These are phyloP conservation scores for Sturmia bella DNA, from an alignment of 2,888 invertebrate species.

Conservation along the genomic window DNA sequence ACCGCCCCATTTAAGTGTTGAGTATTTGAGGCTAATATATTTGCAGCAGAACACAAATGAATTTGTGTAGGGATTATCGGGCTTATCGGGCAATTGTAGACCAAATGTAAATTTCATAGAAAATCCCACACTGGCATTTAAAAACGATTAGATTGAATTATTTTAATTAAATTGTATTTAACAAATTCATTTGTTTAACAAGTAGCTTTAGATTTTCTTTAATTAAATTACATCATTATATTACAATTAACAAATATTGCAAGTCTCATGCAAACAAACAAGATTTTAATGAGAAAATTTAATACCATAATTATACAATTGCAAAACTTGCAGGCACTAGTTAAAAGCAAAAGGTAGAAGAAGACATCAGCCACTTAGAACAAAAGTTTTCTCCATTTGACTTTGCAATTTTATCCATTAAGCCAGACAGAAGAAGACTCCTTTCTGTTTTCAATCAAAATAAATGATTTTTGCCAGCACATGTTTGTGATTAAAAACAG, in stretches of 20 bases:
- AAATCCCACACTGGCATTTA: conserved; percentile 9
- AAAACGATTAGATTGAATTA: conserved; percentile 27
- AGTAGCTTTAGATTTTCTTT: conserved; percentile 6
- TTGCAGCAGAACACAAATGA: too few species aligned
- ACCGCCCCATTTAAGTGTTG: too few species aligned
- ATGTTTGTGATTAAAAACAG: neutral
- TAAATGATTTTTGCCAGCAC: neutral
- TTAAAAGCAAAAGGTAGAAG: too few species aligned
- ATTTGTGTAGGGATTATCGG: neutral
- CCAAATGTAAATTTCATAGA: neutral
- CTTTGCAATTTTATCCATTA: neutral
- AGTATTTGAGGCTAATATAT: too few species aligned
- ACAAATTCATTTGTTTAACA: conserved; percentile 25
- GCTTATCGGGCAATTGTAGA: conserved; percentile 1
- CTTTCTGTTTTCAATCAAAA: conserved; percentile 47
- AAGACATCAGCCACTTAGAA: neutral
- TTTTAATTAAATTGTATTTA: conserved; percentile 14
- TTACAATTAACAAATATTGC: too few species aligned
- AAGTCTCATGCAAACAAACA: neutral
- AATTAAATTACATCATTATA: neutral
- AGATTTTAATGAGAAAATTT: neutral
- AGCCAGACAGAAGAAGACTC: neutral
- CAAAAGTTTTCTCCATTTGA: neutral
- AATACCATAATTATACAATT: too few species aligned
- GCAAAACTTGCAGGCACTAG: too few species aligned